Conservation (phyloP, 2,888 invertebrate species). For the Omphaloscelis lunosa region DNA sequence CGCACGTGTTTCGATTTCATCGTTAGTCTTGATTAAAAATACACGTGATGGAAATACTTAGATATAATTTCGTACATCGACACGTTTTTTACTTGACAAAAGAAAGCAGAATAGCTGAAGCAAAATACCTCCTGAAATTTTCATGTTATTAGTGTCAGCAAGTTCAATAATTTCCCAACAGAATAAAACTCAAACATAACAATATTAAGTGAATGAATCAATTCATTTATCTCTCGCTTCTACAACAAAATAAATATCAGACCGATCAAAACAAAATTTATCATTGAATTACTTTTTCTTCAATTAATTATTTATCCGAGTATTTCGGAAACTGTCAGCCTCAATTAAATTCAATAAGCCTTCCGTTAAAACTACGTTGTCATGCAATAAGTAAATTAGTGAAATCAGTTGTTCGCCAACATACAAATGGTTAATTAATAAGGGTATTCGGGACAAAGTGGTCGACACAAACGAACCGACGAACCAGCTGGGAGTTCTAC, state of each 20-base stretch:
- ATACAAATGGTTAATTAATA: slow-evolving; percentile 68
- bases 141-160: background rate
- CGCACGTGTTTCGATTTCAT: slow-evolving; percentile 56
- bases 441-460: slow-evolving; percentile 56
- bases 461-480: slow-evolving; percentile 41
- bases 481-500: slow-evolving; percentile 44
- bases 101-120: too few species aligned
- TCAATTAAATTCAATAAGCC: slow-evolving; percentile 44
- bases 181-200: background rate
- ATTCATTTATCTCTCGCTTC: background rate
- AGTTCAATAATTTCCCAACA: background rate
- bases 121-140: background rate
- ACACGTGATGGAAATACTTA: slow-evolving; percentile 8
- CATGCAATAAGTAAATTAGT: slow-evolving; percentile 63
- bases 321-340: slow-evolving; percentile 25
- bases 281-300: slow-evolving; percentile 38
- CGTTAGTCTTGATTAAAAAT: slow-evolving; percentile 37
- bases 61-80: background rate
- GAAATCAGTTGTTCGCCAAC: slow-evolving; percentile 53
- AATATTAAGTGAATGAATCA: background rate
- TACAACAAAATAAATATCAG: slow-evolving; percentile 21
- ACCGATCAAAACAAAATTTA: slow-evolving; percentile 14
- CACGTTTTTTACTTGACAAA: background rate
- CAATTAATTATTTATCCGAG: slow-evolving; percentile 36
- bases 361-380: slow-evolving; percentile 39